These are phyloP conservation scores for Metacarcinus magister DNA, from an alignment of 2,888 invertebrate genomes.

Conservation along the genomic window DNA sequence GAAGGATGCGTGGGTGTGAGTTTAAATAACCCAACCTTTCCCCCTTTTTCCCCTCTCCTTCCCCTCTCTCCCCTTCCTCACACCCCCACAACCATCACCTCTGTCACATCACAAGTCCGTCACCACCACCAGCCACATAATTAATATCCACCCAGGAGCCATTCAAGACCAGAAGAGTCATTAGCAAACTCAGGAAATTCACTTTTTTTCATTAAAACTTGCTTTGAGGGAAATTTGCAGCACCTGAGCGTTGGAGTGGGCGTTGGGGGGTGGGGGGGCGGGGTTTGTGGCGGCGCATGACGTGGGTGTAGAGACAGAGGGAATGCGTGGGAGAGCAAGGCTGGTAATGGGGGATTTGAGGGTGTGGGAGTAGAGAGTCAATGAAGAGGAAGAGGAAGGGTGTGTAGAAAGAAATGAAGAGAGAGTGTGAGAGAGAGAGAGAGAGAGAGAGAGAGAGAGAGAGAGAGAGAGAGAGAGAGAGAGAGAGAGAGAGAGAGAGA, in stretches of 20 bases:
- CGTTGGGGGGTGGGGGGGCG: background rate
- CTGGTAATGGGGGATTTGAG: too few relatives aligned
- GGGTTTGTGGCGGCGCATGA: background rate
- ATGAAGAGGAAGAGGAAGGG: too few relatives aligned
- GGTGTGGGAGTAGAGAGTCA: too few relatives aligned
- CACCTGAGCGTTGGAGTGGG: background rate
- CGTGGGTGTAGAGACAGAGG: background rate
- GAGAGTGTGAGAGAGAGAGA: too few relatives aligned
- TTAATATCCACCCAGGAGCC: constrained; percentile 8
- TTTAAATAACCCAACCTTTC: background rate
- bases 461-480: too few relatives aligned
- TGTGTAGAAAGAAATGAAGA: too few relatives aligned
- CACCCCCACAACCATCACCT: background rate
- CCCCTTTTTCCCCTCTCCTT: background rate
- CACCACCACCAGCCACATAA: constrained; percentile 16
- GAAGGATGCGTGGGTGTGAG: background rate
- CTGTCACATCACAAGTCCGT: background rate
- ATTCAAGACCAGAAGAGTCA: constrained; percentile 16
- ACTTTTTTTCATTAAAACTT: constrained; percentile 33
- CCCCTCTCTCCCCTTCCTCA: background rate
- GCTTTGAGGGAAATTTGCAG: background rate
- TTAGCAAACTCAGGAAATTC: background rate
- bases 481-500: too few relatives aligned
- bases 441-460: too few relatives aligned
- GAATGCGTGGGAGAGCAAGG: background rate